A percentile compares a stretch with the other conserved stretches of the same genome.
Conservation (phyloP, 2,113 vertebrate species). For the Sarotherodon lohbergeri region DNA sequence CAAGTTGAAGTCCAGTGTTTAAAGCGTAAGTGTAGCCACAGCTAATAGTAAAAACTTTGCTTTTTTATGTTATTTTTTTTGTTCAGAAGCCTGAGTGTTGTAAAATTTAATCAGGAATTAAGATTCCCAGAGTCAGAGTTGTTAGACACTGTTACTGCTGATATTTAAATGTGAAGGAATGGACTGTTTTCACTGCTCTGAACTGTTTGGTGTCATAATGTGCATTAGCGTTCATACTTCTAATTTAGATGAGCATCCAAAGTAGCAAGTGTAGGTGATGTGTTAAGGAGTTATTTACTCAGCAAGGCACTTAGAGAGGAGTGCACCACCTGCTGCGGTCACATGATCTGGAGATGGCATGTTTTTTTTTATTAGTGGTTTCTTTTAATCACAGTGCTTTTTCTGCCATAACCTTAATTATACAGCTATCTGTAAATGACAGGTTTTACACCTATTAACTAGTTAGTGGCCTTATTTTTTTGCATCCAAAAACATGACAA, state of each 20-base stretch:
- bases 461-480: not conserved
- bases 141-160: not conserved
- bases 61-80: not conserved
- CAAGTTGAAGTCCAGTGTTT: not conserved
- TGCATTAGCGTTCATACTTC: not conserved
- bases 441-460: not conserved
- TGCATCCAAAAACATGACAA: not conserved
- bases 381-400: not conserved
- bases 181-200: not conserved
- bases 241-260: not conserved
- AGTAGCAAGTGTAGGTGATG: not conserved
- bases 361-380: not conserved
- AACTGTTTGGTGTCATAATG: not conserved
- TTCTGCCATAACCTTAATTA: not conserved
- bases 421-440: not conserved
- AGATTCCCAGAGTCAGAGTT: not conserved
- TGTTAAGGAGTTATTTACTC: slow-evolving; percentile 41
- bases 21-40: not conserved
- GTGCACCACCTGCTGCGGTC: slow-evolving; percentile 6
- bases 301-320: not conserved
- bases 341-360: not conserved
- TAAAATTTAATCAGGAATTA: not conserved
- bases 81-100: not conserved
- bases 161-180: not conserved
- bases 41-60: not conserved